phyloP scores from a whole-genome alignment of 1,140 invertebrate species.

The Fopius arisanus region DNA sequence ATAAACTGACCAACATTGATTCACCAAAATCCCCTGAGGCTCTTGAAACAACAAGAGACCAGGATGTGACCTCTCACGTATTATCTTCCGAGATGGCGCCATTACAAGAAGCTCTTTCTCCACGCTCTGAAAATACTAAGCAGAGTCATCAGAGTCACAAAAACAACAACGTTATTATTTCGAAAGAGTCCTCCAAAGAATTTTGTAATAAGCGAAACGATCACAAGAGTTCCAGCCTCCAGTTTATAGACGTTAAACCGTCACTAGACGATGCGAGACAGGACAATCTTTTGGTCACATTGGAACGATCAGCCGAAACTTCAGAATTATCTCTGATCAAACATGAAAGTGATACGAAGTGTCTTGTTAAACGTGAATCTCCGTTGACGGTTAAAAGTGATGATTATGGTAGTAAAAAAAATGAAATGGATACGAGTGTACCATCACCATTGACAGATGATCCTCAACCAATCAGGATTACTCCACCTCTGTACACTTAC shows the following conservation, averaged over 20 bases:
- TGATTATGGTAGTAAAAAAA: not conserved
- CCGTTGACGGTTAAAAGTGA: not conserved
- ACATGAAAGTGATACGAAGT: not conserved
- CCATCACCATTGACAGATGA: conserved; percentile 68
- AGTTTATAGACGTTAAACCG: conserved; percentile 8
- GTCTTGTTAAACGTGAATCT: not conserved
- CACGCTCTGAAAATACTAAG: not conserved
- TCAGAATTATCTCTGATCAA: not conserved
- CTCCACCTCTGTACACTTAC: conserved; percentile 78
- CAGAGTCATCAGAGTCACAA: not conserved
- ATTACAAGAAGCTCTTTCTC: not conserved
- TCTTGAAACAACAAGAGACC: not conserved
- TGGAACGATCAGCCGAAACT: not conserved
- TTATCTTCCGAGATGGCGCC: not conserved
- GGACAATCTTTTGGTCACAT: not conserved
- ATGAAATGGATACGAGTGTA: conserved; percentile 45
- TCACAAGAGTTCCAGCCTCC: not conserved
- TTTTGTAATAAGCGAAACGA: not conserved
- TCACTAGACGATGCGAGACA: conserved; percentile 61
- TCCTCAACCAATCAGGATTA: conserved; percentile 74
- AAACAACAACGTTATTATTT: not conserved
- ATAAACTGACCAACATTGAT: not conserved
- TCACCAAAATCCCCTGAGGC: not conserved
- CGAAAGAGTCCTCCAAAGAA: not conserved
- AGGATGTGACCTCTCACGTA: not conserved